Evolutionary conservation across 2,113 vertebrate species (phyloP).

Genomic region (Anhinga anhinga): DNA sequence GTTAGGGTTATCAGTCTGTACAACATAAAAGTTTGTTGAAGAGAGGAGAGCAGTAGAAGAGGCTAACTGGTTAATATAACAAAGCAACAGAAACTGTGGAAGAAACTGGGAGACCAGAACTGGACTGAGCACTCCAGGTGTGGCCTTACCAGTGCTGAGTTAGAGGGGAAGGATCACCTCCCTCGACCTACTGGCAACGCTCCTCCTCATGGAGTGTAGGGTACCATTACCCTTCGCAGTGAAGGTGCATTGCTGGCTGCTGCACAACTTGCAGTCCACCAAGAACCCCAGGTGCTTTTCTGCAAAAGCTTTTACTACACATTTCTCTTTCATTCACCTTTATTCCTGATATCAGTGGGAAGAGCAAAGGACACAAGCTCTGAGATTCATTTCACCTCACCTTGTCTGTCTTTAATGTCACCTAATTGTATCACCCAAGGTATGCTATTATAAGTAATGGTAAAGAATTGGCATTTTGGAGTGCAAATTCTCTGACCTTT

Average conservation of each 20-base stretch:
- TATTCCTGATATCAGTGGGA: background rate
- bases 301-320: background rate
- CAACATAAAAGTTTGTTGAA: background rate
- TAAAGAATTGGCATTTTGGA: background rate
- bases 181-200: rapidly evolving
- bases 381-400: background rate
- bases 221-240: background rate
- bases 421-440: background rate
- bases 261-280: background rate
- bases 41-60: background rate
- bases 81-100: background rate
- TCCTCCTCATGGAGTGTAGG: background rate
- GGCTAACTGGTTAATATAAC: background rate
- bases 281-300: background rate
- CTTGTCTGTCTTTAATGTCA: background rate
- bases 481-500: background rate
- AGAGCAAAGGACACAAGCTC: background rate
- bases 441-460: background rate
- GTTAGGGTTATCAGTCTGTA: no score
- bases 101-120: background rate
- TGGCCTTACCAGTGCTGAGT: background rate
- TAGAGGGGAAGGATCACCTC: background rate
- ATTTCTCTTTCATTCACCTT: background rate
- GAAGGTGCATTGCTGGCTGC: background rate
- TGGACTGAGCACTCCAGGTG: background rate